Evolutionary conservation across 1,140 invertebrate species (phyloP).

Genomic region (Caenorhabditis brenneri): DNA sequence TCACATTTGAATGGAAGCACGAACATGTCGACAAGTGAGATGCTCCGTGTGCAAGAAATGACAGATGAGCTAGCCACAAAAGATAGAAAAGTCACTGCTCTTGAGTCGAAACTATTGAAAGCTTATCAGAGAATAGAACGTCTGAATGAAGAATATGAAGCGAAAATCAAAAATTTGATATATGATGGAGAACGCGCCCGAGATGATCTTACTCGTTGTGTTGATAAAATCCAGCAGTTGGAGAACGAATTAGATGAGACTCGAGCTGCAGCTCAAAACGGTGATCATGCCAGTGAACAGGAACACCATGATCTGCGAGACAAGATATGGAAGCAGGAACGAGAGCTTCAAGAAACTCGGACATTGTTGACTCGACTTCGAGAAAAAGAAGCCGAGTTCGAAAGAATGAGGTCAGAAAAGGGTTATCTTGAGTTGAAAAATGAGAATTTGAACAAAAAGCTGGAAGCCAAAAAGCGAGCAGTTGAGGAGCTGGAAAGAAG

Average conservation of each 20-base stretch:
- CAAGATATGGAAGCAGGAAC: constrained; percentile 23
- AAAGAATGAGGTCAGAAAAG: constrained; percentile 19
- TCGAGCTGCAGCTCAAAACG: not conserved
- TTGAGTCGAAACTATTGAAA: constrained; percentile 17
- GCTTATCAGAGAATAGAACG: constrained; percentile 29
- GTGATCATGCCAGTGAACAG: constrained; percentile 2
- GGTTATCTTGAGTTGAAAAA: constrained; percentile 21
- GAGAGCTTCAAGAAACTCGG: constrained; percentile 8
- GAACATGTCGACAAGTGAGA: constrained; percentile 1
- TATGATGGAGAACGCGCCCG: not conserved
- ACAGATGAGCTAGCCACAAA: not conserved
- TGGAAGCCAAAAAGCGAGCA: constrained; percentile 27
- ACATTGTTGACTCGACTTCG: not conserved
- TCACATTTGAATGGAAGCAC: constrained; percentile 21
- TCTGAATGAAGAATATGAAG: not conserved
- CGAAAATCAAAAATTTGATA: not conserved
- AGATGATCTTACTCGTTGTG: not conserved
- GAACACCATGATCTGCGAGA: constrained; percentile 14
- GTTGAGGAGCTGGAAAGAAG: constrained; percentile 17
- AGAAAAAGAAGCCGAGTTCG: constrained; percentile 17
- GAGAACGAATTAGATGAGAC: not conserved
- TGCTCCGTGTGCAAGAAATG: constrained; percentile 33
- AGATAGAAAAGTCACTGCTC: not conserved
- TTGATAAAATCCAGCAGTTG: not conserved
- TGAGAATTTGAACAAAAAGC: constrained; percentile 24